Percentiles rank a stretch among this genome's conserved stretches.
Evolutionary conservation across 2,888 invertebrate species (phyloP).

Genomic region (Euzophera pinguis): DNA sequence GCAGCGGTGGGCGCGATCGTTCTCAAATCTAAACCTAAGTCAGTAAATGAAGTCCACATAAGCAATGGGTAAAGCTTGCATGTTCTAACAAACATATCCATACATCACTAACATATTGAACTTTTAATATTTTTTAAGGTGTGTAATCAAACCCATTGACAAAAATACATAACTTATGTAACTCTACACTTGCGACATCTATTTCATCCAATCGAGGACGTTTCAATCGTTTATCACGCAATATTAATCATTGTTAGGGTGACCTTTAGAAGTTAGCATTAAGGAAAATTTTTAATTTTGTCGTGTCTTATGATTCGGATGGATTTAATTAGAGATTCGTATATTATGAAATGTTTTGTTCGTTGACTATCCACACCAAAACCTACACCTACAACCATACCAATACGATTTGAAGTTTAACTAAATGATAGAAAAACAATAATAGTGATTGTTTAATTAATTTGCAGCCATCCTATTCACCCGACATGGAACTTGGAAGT

Average conservation of each 20-base stretch:
- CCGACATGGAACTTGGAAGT: slow-evolving; percentile 22
- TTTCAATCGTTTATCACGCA: slow-evolving; percentile 1
- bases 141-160: neutral
- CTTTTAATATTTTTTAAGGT: neutral
- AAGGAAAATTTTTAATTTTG: neutral
- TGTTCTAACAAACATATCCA: slow-evolving; percentile 13
- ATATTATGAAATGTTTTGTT: neutral
- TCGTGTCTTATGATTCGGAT: neutral
- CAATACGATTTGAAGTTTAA: neutral
- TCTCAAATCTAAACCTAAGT: slow-evolving; percentile 51
- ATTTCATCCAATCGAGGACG: neutral
- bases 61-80: slow-evolving; percentile 29
- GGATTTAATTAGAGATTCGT: neutral
- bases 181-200: neutral
- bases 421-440: neutral
- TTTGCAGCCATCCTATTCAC: slow-evolving; percentile 21
- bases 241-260: slow-evolving; percentile 4
- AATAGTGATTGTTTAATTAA: slow-evolving; percentile 6
- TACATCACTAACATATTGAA: neutral
- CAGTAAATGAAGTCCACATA: slow-evolving; percentile 26
- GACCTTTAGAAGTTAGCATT: neutral
- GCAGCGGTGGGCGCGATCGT: slow-evolving; percentile 62
- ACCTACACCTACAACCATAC: neutral
- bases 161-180: slow-evolving; percentile 8
- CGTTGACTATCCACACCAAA: neutral